Conservation (phyloP, 1,140 invertebrate genomes). For the Eriocheir sinensis region DNA sequence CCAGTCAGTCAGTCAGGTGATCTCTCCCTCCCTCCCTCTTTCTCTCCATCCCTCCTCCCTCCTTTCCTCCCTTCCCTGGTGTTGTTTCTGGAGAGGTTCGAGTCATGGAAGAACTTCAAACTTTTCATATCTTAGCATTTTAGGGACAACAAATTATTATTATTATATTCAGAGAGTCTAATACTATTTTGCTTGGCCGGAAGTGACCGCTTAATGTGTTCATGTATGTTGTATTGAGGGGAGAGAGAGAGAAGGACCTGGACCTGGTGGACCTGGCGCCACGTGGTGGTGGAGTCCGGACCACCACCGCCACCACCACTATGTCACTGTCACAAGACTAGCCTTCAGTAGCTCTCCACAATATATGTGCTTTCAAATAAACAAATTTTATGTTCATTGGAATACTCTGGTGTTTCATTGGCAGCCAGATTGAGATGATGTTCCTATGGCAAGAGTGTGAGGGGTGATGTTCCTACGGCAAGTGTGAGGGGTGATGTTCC, state of each 20-base stretch:
- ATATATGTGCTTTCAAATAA: constrained; percentile 17
- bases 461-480: too few species aligned
- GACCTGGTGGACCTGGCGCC: too few species aligned
- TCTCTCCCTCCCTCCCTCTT: too few species aligned
- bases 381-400: constrained; percentile 17
- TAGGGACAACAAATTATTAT: too few species aligned
- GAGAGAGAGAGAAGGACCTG: not conserved
- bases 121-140: not conserved
- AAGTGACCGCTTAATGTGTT: constrained; percentile 15
- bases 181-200: constrained; percentile 24
- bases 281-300: too few species aligned
- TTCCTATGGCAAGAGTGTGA: too few species aligned
- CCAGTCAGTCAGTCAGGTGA: too few species aligned
- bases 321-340: constrained; percentile 10
- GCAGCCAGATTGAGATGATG: too few species aligned
- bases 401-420: not conserved
- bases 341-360: constrained; percentile 11
- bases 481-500: too few species aligned
- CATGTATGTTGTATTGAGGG: not conserved
- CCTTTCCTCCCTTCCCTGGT: not conserved
- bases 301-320: too few species aligned
- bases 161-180: constrained; percentile 16
- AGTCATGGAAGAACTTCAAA: not conserved
- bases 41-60: not conserved
- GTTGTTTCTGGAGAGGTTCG: not conserved